Evolutionary conservation across 2,797 vertebrate genomes (phyloP).

Genomic region (Lateolabrax maculatus): DNA sequence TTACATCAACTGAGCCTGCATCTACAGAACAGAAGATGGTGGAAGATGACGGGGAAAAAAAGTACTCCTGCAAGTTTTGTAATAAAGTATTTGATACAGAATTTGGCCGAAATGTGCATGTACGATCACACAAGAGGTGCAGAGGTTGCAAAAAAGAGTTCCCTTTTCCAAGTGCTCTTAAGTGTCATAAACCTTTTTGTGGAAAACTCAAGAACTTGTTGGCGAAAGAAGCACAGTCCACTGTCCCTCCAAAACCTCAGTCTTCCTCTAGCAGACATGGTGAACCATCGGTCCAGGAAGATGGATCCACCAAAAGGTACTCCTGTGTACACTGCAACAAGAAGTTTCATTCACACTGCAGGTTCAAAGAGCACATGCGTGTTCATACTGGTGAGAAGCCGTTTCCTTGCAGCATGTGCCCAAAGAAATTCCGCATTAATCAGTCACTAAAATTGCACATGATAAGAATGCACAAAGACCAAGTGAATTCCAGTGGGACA

Average conservation of each 20-base stretch:
- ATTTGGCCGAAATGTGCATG: conserved; percentile 39
- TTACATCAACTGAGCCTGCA: not conserved
- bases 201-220: conserved; percentile 7
- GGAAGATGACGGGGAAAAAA: rapidly evolving
- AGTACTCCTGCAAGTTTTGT: conserved; percentile 55
- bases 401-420: conserved; percentile 48
- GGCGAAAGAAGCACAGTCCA: not conserved
- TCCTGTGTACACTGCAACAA: conserved; percentile 40
- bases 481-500: rapidly evolving
- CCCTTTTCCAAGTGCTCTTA: conserved; percentile 12
- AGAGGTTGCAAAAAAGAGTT: conserved; percentile 56
- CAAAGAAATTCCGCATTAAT: conserved; percentile 18
- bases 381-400: conserved; percentile 18
- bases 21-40: not conserved
- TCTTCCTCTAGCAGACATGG: not conserved
- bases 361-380: conserved; percentile 38
- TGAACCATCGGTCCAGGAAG: not conserved
- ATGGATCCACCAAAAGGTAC: not conserved
- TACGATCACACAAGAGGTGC: conserved; percentile 63
- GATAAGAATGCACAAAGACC: conserved; percentile 2
- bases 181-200: conserved; percentile 29
- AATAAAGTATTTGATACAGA: conserved; percentile 45
- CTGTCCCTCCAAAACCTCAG: not conserved
- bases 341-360: not conserved
- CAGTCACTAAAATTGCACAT: conserved; percentile 24